A percentile compares a stretch with the other conserved stretches of the same genome.
phyloP scores from a whole-genome alignment of 2,113 vertebrate genomes.

The Fukomys damarensis region DNA sequence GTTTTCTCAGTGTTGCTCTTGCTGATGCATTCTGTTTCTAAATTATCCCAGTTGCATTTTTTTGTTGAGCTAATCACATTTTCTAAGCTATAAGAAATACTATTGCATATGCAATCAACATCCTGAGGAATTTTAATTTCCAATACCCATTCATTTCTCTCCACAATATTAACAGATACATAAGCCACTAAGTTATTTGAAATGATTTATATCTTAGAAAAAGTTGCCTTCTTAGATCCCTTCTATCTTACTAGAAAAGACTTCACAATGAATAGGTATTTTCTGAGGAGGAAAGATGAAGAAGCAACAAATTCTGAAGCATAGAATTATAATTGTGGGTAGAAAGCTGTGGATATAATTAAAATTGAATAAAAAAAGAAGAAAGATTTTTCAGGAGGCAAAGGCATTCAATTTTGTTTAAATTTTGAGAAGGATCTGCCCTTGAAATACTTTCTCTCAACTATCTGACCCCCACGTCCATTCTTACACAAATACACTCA shows the following conservation, averaged over 20 bases:
- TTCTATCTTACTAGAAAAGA: conserved; percentile 50
- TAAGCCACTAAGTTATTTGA: background rate
- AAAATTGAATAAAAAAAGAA: background rate
- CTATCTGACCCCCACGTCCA: background rate
- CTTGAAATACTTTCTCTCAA: conserved; percentile 23
- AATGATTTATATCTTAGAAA: conserved; percentile 34
- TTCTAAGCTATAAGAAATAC: background rate
- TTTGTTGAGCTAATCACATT: background rate
- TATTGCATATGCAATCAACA: background rate
- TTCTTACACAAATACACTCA: background rate
- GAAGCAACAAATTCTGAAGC: conserved; percentile 43
- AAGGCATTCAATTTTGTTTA: background rate
- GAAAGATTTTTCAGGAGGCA: background rate
- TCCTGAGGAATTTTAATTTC: background rate
- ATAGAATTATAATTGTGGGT: background rate
- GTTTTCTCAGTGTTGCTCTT: background rate
- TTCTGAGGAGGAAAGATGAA: conserved; percentile 1
- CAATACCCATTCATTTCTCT: background rate
- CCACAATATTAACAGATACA: background rate
- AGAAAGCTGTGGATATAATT: background rate
- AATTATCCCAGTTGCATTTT: background rate
- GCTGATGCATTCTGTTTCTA: background rate
- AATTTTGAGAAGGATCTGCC: background rate
- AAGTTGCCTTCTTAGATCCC: background rate
- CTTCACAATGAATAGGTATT: background rate